Percentiles rank a stretch among this genome's conserved stretches.
These are phyloP conservation scores for Gandaritis pyraliata DNA, from an alignment of 2,888 invertebrate species.

Conservation along the genomic window DNA sequence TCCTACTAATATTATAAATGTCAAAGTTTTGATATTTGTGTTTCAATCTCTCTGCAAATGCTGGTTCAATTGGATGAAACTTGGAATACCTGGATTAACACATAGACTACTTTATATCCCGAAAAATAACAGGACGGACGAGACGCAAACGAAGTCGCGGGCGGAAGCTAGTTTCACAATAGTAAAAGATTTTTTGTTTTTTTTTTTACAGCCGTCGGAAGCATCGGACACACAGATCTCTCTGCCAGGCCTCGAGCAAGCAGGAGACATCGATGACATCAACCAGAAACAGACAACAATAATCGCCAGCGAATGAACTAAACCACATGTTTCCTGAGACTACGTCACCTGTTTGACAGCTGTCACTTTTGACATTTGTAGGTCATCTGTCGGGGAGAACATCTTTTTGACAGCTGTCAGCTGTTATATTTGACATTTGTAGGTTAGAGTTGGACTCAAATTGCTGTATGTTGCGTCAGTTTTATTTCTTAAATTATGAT, in stretches of 20 bases:
- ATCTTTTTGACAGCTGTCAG: no score
- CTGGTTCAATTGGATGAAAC: no score
- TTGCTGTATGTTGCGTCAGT: neutral
- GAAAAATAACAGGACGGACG: no score
- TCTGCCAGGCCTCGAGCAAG: constrained; percentile 86
- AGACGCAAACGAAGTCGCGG: no score
- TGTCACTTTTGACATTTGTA: constrained; percentile 23
- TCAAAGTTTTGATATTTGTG: no score
- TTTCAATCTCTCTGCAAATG: no score
- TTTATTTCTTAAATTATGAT: no score
- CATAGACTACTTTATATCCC: no score
- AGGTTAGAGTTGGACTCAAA: neutral
- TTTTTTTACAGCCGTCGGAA: constrained; percentile 86
- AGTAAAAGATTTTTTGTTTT: no score
- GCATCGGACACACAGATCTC: constrained; percentile 92
- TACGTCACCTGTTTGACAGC: constrained; percentile 33
- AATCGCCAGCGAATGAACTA: constrained; percentile 45
- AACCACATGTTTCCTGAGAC: constrained; percentile 31
- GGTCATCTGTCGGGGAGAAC: neutral
- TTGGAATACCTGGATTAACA: no score
- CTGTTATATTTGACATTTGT: constrained; percentile 21
- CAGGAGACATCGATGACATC: constrained; percentile 68
- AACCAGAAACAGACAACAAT: constrained; percentile 55
- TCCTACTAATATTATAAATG: no score
- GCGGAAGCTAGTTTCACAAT: no score